Base-by-base conservation (phyloP, 92 coral and sea anemone genomes). In the Phenganax stokvisi region DNA sequence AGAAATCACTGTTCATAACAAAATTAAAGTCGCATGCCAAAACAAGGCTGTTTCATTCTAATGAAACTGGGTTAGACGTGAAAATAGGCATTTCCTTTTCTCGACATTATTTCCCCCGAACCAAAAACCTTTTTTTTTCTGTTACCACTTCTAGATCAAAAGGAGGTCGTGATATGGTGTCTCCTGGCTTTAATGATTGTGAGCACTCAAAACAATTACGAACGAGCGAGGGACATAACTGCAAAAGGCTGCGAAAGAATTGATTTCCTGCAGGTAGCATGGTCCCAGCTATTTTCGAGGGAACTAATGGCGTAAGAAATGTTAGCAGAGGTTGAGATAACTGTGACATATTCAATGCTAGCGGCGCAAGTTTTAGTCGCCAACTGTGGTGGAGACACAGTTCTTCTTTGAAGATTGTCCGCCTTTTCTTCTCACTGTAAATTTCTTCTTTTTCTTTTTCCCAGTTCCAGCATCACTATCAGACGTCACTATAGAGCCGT, bases 401-500 rank as follows among this genome's bases (percentile, higher is more conserved):
- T 37, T 37, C 5, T 37, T 5, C 47, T 37, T 37, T 37, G 47
- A 37, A 37, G 0, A 37, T 37, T 5, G 47, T 37, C 47, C 47
- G 47, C 85, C 83, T 44, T 56, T 74, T 20, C 83, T 1, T 10
- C 73, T 27, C 0, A 17, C 17, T 1, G 82, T 73, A 12, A 81
- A 51, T 6, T 74, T 81, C 17, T 77, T 55, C 52, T 84, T 64
- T 16, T 68, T 84, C 55, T 85, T 79, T 56, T 72, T 79, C 44
- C 87, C 87, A 56, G 80, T 83, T 11, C 87, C 87, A 67, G 59
- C 64, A 20, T 54, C 60, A 3, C 72, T 28, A 51, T 79, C 80
- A 67, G 15, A 71, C 16, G 87, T 85, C 13, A 77, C 87, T 29
- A 85, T 29, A 85, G 53, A 56, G 16, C 20, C 0, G 85, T 85